phyloP scores from a whole-genome alignment of 2,888 invertebrate genomes.

The Campoplex capitator region DNA sequence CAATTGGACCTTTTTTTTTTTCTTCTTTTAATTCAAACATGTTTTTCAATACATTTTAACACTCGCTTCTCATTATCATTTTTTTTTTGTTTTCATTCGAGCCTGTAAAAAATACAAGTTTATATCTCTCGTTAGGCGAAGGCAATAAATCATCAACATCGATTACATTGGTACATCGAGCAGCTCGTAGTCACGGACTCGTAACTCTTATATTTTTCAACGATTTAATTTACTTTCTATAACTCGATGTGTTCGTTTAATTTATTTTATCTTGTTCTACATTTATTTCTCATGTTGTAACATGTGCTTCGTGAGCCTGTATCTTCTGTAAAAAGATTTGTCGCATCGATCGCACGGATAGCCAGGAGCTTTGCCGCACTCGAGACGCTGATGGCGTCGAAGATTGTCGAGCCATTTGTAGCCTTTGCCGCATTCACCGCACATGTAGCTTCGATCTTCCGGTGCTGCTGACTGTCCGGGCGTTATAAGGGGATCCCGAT shows the following conservation, averaged over 20 bases:
- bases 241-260: not conserved
- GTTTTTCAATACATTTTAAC: not conserved
- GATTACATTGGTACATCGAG: not conserved
- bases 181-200: not conserved
- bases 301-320: slow-evolving; percentile 85
- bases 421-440: slow-evolving; percentile 83
- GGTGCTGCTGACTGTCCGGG: slow-evolving; percentile 66
- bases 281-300: slow-evolving; percentile 78
- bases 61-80: not conserved
- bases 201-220: not conserved
- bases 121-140: not conserved
- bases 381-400: slow-evolving; percentile 82
- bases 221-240: too few relatives aligned
- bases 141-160: not conserved
- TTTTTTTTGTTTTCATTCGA: not conserved
- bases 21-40: not conserved
- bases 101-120: not conserved
- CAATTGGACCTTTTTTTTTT: not conserved
- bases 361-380: slow-evolving; percentile 83
- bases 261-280: slow-evolving; percentile 1
- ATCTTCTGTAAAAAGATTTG: slow-evolving; percentile 85
- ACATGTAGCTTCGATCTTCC: slow-evolving; percentile 80
- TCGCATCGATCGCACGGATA: slow-evolving; percentile 81
- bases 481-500: slow-evolving; percentile 1
- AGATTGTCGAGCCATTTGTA: slow-evolving; percentile 84